Base-by-base conservation (phyloP, 2,888 invertebrate genomes). In the Vandiemenella viatica region DNA sequence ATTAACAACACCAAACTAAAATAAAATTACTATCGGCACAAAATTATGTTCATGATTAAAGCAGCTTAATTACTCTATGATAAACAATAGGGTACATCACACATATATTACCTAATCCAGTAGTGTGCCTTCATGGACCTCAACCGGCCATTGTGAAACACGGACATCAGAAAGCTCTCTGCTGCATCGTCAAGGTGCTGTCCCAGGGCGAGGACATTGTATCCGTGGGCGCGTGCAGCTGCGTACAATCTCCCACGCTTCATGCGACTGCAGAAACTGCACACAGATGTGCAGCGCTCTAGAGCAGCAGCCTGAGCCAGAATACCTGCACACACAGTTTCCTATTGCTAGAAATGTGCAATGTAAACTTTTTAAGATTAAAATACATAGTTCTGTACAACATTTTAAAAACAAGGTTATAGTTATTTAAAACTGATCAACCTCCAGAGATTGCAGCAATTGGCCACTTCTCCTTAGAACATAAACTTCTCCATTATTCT, bases 101-200 rank as follows among this genome's bases (percentile, higher is more conserved):
- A n/a, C 13, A 3, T 17, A 15, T 63, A 68, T 66, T 61, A 81
- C 82, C 74, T 74, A 52, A 87, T 78, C 51, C 75, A 74, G 60
- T 89, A 89, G 62, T 87, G 82, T 6, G 83, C 82, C 46, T 86
- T 85, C 73, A 89, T 77, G 0, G 86, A 81, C 55, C 77, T 70
- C 49, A 91, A 65, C 50, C 77, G 72, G n/a, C 88, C 89, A 57
- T 79, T 83, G 61, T 87, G 83, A 62, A 91, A 81, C 10, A 83
- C 76, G 1, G 85, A 82, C 60, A 86, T 79, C 51, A 91, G 66
- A 66, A 92, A 89, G 53, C 81, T 82, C 60, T 85, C 80, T 19
- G 86, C 81, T 5, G 90, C 72, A 64, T 87, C 86, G 66, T 91
- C 90, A 46, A 91, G 67, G 63, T 84, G 83, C 63, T 91, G 90